Conservation (phyloP, 2,113 vertebrate species). For the Vulpes ferrilata region DNA sequence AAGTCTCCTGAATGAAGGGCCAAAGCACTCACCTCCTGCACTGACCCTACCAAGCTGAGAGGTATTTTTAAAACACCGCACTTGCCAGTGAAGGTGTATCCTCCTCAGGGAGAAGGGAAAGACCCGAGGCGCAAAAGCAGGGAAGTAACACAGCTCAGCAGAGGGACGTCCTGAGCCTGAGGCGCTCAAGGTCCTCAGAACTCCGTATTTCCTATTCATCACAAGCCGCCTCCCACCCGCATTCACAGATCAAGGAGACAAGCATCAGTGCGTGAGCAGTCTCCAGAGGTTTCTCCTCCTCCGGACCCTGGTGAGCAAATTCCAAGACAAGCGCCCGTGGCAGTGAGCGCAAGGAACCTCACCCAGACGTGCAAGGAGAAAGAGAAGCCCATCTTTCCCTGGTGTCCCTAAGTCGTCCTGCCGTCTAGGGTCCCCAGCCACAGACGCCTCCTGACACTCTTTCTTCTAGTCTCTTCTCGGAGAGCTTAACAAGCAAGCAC, state of each 20-base stretch:
- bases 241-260: neutral
- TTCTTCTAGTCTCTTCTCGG: neutral
- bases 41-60: neutral
- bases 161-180: neutral
- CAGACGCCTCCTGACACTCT: neutral
- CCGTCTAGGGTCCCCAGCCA: neutral
- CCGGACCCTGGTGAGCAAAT: neutral
- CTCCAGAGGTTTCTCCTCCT: neutral
- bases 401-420: neutral
- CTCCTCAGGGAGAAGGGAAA: neutral
- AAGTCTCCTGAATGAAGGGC: conserved; percentile 4
- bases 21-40: neutral
- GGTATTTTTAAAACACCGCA: neutral
- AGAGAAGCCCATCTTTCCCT: neutral
- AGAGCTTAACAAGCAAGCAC: neutral
- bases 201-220: neutral
- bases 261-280: too few species aligned
- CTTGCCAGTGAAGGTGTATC: neutral
- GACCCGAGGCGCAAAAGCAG: neutral
- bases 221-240: neutral
- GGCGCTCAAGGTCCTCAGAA: neutral
- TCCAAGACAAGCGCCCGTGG: neutral
- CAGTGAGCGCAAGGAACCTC: neutral
- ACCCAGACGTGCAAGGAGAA: neutral
- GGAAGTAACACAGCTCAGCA: neutral